Conservation (phyloP, 1,140 invertebrate species). For the Drosophila trapezifrons region DNA sequence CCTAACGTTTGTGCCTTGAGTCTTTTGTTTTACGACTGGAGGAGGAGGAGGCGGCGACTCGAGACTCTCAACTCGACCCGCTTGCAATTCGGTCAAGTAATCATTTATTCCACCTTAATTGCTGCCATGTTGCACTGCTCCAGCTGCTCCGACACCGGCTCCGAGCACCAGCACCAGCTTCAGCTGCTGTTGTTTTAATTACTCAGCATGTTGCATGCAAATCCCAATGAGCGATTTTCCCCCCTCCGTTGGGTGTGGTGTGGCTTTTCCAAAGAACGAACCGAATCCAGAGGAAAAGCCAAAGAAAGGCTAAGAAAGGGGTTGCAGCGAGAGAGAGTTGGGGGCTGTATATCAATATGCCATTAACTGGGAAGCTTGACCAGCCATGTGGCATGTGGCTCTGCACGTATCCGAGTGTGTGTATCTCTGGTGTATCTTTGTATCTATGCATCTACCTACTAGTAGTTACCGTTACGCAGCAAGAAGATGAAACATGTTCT, state of each 20-base stretch:
- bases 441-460: constrained; percentile 54
- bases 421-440: constrained; percentile 10
- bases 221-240: constrained; percentile 50
- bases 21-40: constrained; percentile 31
- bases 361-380: constrained; percentile 42
- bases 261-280: background rate
- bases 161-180: background rate
- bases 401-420: no score
- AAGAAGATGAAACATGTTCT: constrained; percentile 59
- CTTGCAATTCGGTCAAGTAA: constrained; percentile 57
- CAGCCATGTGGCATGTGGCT: background rate
- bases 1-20: constrained; percentile 35
- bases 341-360: constrained; percentile 60
- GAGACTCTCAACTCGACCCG: constrained; percentile 5
- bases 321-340: background rate
- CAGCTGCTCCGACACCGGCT: constrained; percentile 8
- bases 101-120: constrained; percentile 45
- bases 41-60: background rate
- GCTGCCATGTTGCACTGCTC: constrained; percentile 30
- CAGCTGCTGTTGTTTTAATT: constrained; percentile 59
- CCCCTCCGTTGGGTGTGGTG: constrained; percentile 44
- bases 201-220: constrained; percentile 76
- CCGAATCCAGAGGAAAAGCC: background rate
- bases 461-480: constrained; percentile 78
- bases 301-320: constrained; percentile 24